A percentile compares a stretch with the other conserved stretches of the same genome.
These are phyloP conservation scores for Galerucella nymphaeae DNA, from an alignment of 2,888 invertebrate genomes.

Conservation along the genomic window DNA sequence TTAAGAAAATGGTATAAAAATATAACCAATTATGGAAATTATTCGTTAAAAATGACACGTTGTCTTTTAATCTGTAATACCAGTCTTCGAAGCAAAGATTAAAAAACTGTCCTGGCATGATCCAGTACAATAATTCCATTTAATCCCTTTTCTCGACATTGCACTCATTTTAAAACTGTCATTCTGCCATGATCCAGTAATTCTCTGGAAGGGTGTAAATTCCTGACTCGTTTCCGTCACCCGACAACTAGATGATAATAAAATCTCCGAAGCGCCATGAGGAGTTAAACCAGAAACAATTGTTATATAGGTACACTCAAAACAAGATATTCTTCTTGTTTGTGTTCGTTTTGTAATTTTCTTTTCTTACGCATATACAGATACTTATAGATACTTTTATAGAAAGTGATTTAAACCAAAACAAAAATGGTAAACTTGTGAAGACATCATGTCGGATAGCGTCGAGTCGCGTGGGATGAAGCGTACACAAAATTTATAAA, in stretches of 20 bases:
- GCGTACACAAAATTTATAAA: too few species aligned
- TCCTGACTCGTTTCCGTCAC: conserved; percentile 28
- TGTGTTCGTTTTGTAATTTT: neutral
- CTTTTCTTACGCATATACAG: neutral
- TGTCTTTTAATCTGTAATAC: conserved; percentile 10
- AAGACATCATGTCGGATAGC: too few species aligned
- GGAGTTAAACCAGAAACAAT: conserved; percentile 23
- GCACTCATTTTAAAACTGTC: conserved; percentile 49
- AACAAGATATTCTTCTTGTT: conserved; percentile 21
- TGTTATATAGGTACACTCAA: conserved; percentile 21
- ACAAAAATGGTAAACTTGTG: too few species aligned
- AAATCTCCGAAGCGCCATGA: conserved; percentile 27
- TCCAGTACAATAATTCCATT: conserved; percentile 31
- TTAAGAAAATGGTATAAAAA: neutral
- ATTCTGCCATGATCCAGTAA: conserved; percentile 51
- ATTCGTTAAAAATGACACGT: neutral
- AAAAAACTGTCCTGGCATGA: conserved; percentile 18
- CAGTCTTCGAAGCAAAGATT: conserved; percentile 10
- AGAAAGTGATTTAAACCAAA: too few species aligned
- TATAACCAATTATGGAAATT: too few species aligned
- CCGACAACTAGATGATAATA: conserved; percentile 25
- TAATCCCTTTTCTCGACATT: conserved; percentile 45
- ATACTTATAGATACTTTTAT: neutral
- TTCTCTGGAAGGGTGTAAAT: conserved; percentile 42
- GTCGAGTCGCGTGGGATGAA: too few species aligned